Evolutionary conservation across 2,113 vertebrate species (phyloP), one percentile per base, ranked within the genome.

Genomic region (Egretta garzetta): DNA sequence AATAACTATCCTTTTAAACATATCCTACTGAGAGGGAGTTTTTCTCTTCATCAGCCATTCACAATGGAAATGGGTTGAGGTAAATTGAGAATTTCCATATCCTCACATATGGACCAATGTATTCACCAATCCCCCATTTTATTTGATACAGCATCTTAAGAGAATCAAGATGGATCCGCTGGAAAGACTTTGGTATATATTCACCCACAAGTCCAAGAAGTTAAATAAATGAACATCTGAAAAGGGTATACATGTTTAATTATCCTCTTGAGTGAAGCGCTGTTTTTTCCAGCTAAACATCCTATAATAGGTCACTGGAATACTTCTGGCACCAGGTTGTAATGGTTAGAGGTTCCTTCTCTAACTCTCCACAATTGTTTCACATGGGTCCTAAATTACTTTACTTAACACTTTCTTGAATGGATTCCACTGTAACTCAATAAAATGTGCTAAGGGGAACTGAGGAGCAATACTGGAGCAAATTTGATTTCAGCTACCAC

Each of bases 401-500:
- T 91, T 87, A 62, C 76, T 58, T 79, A 87, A 84, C 64, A 49
- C 27, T 96, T 89, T 79, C 62, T 73, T 56, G 30, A 97, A 81
- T 41, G 33, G 80, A 91, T 81, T 96, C 60, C 2, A 3, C 68
- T 6, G 8, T 79, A 92, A 90, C 37, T 72, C 64, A 79, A 75
- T 75, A 79, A 89, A 92, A 81, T 53, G 73, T 75, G 30, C 32
- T 89, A 60, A 68, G 49, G 88, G 73, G 83, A 96, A 81, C 56
- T 0, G 0, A 86, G 62, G 22, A 91, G 72, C 49, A 94, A 70
- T 88, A 56, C 43, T 72, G 52, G 59, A 82, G 63, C 20, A 89
- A 92, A 97, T 89, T 79, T 95, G 19, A 83, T 92, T 96, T 96
- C 87, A 85, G 23, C 80, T 93, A 68, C 89, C 67, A 88, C 77